Conservation (phyloP, 2,888 invertebrate genomes). For the Torymus auratus region DNA sequence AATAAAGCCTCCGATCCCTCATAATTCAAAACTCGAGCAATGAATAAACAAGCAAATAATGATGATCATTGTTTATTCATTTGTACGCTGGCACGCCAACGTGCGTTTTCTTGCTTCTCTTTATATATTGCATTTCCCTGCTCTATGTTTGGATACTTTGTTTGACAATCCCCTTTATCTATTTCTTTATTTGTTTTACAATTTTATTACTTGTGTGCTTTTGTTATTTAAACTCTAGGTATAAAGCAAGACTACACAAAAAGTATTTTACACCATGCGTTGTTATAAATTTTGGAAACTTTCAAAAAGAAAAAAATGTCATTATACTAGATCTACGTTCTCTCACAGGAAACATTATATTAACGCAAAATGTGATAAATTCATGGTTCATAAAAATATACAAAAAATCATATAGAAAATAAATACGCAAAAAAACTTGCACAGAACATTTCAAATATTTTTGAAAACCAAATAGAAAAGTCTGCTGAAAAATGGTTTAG, state of each 20-base stretch:
- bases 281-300: too few species aligned
- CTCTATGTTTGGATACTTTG: neutral
- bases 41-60: constrained; percentile 29
- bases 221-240: neutral
- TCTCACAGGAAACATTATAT: too few species aligned
- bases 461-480: too few species aligned
- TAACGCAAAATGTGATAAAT: too few species aligned
- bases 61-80: constrained; percentile 31
- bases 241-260: neutral
- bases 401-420: too few species aligned
- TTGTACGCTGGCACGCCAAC: neutral
- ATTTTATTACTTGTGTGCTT: constrained; percentile 17
- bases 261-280: constrained; percentile 3
- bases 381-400: too few species aligned
- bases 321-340: too few species aligned
- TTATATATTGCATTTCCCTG: neutral
- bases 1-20: neutral
- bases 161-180: constrained; percentile 23
- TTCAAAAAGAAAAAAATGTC: too few species aligned
- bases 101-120: neutral
- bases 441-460: too few species aligned
- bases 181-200: constrained; percentile 6
- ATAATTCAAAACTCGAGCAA: constrained; percentile 18
- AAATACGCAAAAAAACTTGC: too few species aligned
- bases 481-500: too few species aligned